These are phyloP conservation scores for Pammene aurita DNA, from an alignment of 2,888 invertebrate species.

Conservation along the genomic window DNA sequence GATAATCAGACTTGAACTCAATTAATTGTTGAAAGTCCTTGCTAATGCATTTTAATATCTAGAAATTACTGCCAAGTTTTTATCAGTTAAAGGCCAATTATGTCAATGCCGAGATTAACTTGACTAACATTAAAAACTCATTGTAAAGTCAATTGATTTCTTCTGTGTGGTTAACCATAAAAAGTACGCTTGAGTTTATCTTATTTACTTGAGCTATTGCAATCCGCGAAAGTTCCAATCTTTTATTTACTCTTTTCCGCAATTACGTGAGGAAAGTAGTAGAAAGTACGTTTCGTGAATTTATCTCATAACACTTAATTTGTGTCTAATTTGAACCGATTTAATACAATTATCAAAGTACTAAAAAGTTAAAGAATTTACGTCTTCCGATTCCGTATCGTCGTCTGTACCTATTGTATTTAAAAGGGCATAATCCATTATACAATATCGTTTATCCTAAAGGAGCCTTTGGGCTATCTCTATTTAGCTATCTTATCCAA, in stretches of 20 bases:
- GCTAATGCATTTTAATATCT: constrained; percentile 26
- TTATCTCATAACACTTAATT: constrained; percentile 23
- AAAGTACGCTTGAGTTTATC: constrained; percentile 10
- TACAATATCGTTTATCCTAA: no score
- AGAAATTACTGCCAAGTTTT: constrained; percentile 10
- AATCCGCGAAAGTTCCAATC: constrained; percentile 41
- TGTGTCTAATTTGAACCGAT: constrained; percentile 18
- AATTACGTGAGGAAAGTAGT: constrained; percentile 44
- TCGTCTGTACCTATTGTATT: background rate
- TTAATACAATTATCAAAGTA: background rate
- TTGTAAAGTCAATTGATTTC: constrained; percentile 9
- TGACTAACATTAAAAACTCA: constrained; percentile 15
- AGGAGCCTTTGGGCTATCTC: no score
- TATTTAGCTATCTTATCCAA: no score
- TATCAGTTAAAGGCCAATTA: constrained; percentile 14
- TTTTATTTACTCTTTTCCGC: constrained; percentile 41
- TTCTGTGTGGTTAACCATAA: constrained; percentile 14
- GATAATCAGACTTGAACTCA: constrained; percentile 18
- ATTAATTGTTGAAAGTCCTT: constrained; percentile 10
- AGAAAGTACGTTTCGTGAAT: constrained; percentile 35
- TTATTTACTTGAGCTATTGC: constrained; percentile 12
- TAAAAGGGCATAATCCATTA: no score
- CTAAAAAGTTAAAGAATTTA: background rate
- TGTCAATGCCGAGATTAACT: constrained; percentile 24
- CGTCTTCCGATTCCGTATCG: background rate